These are phyloP conservation scores for Drosophila atripex DNA, from an alignment of 2,888 invertebrate species.

Conservation along the genomic window DNA sequence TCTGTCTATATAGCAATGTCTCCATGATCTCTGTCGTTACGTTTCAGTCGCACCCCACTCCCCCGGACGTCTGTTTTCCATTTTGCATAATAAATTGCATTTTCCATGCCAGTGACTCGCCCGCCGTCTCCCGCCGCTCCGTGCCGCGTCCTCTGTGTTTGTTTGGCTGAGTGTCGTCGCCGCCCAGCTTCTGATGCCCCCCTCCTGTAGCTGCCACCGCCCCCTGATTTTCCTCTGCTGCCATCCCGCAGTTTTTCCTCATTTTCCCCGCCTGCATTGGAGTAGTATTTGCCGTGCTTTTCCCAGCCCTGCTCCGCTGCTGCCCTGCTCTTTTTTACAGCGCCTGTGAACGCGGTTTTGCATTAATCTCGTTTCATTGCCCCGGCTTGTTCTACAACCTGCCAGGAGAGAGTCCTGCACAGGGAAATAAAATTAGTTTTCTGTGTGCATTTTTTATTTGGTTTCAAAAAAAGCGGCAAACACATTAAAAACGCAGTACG, in stretches of 20 bases:
- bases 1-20: conserved; percentile 32
- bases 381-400: conserved; percentile 49
- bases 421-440: conserved; percentile 4
- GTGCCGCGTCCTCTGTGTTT: conserved; percentile 23
- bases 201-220: background rate
- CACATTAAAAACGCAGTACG: background rate
- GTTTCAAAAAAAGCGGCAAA: background rate
- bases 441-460: conserved; percentile 2
- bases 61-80: conserved; percentile 64
- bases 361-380: conserved; percentile 79
- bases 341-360: conserved; percentile 68
- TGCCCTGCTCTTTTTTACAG: conserved; percentile 51
- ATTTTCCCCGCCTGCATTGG: conserved; percentile 19
- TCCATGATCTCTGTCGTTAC: conserved; percentile 60
- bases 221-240: conserved; percentile 4
- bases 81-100: conserved; percentile 81
- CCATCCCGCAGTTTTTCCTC: conserved; percentile 6
- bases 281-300: conserved; percentile 61
- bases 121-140: conserved; percentile 10
- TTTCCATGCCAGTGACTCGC: conserved; percentile 73
- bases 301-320: conserved; percentile 21
- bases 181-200: conserved; percentile 19
- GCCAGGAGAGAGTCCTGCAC: conserved; percentile 7
- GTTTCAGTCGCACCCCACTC: conserved; percentile 8
- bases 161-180: conserved; percentile 45